These are phyloP conservation scores for Crematogaster levior DNA, from an alignment of 2,888 invertebrate genomes.

Conservation along the genomic window DNA sequence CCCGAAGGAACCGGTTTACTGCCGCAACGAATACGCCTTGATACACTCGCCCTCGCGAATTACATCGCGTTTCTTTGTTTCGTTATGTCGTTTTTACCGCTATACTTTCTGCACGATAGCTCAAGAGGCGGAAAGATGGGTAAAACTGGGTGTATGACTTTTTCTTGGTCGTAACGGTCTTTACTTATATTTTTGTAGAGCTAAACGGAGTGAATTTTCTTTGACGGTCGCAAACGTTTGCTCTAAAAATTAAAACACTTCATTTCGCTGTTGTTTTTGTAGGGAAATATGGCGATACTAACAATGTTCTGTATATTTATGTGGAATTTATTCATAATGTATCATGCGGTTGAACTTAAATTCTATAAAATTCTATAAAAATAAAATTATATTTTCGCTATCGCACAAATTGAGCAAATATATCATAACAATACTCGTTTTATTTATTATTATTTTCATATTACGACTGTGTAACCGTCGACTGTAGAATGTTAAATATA, in stretches of 20 bases:
- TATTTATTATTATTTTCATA: constrained; percentile 1
- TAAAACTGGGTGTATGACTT: background rate
- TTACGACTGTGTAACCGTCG: constrained; percentile 11
- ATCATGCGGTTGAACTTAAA: background rate
- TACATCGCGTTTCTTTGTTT: constrained; percentile 6
- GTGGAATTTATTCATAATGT: background rate
- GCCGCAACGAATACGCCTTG: constrained; percentile 12
- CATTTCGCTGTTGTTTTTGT: background rate
- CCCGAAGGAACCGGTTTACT: constrained; percentile 21
- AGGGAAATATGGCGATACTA: background rate
- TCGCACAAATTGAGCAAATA: background rate
- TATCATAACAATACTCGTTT: constrained; percentile 7
- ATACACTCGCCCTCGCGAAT: constrained; percentile 19
- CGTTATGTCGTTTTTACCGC: constrained; percentile 31
- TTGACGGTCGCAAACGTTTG: background rate
- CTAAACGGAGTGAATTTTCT: constrained; percentile 11
- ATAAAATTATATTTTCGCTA: background rate
- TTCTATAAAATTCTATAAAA: constrained; percentile 27
- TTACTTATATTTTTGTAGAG: background rate
- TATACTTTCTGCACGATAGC: constrained; percentile 9
- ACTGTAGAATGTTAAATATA: too few species aligned
- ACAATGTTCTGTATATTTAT: background rate
- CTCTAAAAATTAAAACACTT: background rate
- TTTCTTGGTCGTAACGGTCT: background rate
- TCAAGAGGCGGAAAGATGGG: background rate